phyloP scores from a whole-genome alignment of 2,888 invertebrate genomes.

The Strigamia transsilvanica region DNA sequence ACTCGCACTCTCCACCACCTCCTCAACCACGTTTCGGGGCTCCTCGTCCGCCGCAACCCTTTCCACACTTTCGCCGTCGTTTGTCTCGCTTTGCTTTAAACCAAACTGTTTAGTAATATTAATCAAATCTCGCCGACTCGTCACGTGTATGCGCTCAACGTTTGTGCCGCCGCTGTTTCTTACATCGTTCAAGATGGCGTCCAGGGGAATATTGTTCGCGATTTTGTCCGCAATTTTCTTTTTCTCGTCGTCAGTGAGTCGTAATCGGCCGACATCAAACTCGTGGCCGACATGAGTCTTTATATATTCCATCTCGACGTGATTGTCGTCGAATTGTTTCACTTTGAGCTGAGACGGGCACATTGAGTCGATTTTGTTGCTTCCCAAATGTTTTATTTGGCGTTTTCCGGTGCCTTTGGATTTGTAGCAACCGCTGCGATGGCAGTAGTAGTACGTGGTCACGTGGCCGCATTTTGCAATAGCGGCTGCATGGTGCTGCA shows the following conservation, averaged over 20 bases:
- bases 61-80: too few species aligned
- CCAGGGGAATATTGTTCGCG: not conserved
- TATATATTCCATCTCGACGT: not conserved
- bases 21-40: too few species aligned
- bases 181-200: not conserved
- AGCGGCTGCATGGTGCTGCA: not conserved
- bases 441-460: not conserved
- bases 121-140: too few species aligned
- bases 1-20: too few species aligned
- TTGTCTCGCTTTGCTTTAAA: too few species aligned
- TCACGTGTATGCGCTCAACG: too few species aligned
- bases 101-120: too few species aligned
- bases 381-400: not conserved
- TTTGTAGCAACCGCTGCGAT: not conserved
- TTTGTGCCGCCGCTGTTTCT: not conserved
- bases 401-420: not conserved
- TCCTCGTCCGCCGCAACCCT: too few species aligned
- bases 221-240: not conserved
- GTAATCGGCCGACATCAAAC: not conserved
- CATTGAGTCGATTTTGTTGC: not conserved
- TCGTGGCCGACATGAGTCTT: not conserved
- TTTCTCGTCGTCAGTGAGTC: not conserved
- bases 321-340: not conserved
- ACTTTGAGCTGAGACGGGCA: not conserved
- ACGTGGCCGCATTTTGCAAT: not conserved